Conservation (phyloP, 2,113 vertebrate species). For the Ceyx cyanopectus region DNA sequence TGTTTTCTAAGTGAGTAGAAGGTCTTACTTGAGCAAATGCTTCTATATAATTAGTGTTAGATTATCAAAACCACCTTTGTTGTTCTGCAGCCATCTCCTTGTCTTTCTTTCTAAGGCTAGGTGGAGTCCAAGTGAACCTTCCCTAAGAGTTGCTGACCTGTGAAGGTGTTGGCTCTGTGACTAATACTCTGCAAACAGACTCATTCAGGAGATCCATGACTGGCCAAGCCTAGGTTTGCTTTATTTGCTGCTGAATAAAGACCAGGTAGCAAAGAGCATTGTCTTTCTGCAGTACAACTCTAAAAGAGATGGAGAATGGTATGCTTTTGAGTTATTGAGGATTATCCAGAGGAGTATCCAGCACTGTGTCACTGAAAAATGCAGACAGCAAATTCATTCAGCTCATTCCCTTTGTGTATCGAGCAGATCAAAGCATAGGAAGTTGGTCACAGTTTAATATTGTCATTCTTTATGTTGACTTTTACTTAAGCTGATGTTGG, state of each 20-base stretch:
- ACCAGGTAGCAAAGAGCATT: background rate
- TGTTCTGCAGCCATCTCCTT: background rate
- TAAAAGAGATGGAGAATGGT: background rate
- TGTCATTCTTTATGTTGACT: background rate
- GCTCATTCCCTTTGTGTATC: background rate
- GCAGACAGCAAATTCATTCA: background rate
- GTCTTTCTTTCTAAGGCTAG: background rate
- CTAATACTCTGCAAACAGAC: slow-evolving; percentile 60
- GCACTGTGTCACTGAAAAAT: background rate
- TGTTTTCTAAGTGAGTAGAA: background rate
- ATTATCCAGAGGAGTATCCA: background rate
- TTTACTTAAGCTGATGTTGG: background rate
- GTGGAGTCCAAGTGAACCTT: slow-evolving; percentile 46
- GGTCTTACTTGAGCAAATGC: background rate
- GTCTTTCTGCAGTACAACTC: background rate
- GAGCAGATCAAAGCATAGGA: background rate
- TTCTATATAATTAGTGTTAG: background rate
- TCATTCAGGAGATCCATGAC: background rate
- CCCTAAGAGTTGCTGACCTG: slow-evolving; percentile 6
- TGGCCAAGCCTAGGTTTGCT: slow-evolving; percentile 35
- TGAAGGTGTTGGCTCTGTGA: slow-evolving; percentile 63
- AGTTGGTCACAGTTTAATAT: background rate
- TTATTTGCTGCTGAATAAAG: background rate
- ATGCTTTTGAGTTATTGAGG: background rate
- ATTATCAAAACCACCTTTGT: slow-evolving; percentile 39